These are phyloP conservation scores for Syrista parreyssii DNA, from an alignment of 2,888 invertebrate species.

Conservation along the genomic window DNA sequence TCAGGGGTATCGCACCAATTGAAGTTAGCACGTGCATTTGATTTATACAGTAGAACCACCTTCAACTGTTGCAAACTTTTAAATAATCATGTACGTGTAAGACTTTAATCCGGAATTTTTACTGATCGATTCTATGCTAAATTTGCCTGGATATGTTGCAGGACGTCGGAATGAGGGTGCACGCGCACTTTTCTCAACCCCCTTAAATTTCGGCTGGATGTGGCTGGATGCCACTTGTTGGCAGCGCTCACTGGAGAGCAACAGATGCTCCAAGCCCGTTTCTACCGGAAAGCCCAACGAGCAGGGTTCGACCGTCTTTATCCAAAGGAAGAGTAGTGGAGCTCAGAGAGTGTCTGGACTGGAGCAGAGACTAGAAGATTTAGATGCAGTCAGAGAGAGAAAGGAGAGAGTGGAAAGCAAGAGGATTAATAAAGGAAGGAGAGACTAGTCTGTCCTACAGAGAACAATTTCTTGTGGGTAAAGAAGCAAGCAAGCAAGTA, in stretches of 20 bases:
- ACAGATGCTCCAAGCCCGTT: slow-evolving; percentile 44
- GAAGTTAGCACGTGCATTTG: background rate
- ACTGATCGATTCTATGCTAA: background rate
- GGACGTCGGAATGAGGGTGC: background rate
- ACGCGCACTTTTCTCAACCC: slow-evolving; percentile 11
- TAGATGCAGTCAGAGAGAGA: background rate
- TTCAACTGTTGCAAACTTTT: background rate
- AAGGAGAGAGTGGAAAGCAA: background rate
- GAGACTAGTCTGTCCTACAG: background rate
- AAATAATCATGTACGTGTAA: background rate
- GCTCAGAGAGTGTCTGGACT: background rate
- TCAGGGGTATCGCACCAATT: background rate
- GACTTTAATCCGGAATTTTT: background rate
- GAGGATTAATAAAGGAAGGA: background rate
- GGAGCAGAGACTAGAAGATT: background rate
- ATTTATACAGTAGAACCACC: background rate
- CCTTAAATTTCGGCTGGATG: slow-evolving; percentile 46
- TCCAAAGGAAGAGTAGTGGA: background rate
- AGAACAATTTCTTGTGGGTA: background rate
- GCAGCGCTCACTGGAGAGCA: slow-evolving; percentile 43
- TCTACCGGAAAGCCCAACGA: slow-evolving; percentile 1
- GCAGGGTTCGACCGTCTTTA: background rate
- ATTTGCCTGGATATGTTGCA: background rate
- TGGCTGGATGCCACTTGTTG: slow-evolving; percentile 51
- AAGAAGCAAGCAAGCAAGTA: background rate